Conservation (phyloP, 2,888 invertebrate species). For the Nudaria mundana region DNA sequence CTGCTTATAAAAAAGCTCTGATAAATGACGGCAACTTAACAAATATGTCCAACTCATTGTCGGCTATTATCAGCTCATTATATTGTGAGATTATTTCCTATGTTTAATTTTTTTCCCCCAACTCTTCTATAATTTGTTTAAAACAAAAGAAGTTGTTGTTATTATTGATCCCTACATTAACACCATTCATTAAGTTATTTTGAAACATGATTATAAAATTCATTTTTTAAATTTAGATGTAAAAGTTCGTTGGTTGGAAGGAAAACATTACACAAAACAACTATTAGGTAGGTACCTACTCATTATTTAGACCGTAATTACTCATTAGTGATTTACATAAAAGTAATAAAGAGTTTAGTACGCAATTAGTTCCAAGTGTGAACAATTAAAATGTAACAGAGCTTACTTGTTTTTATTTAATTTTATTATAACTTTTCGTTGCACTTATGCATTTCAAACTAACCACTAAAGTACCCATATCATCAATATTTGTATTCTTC, state of each 20-base stretch:
- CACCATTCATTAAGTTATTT: no score
- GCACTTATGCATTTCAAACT: constrained; percentile 10
- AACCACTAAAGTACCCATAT: background rate
- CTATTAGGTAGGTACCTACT: background rate
- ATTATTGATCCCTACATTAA: no score
- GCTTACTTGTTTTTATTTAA: background rate
- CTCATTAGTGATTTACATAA: constrained; percentile 7
- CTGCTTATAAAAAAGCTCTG: no score
- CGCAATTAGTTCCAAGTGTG: constrained; percentile 9
- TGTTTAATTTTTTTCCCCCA: no score
- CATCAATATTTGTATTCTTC: no score
- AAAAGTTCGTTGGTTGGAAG: constrained; percentile 6
- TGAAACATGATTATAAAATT: constrained; percentile 1
- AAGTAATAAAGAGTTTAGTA: constrained; percentile 3
- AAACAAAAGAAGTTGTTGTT: no score
- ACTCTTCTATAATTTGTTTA: no score
- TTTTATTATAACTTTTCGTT: constrained; percentile 1
- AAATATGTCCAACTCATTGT: no score
- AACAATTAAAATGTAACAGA: constrained; percentile 3
- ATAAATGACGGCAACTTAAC: no score
- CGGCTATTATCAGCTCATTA: no score
- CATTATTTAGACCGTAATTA: constrained; percentile 4
- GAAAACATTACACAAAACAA: constrained; percentile 6
- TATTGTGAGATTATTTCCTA: no score
- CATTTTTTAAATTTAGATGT: background rate